phyloP scores from a whole-genome alignment of 2,113 vertebrate genomes.

The Dascyllus trimaculatus region DNA sequence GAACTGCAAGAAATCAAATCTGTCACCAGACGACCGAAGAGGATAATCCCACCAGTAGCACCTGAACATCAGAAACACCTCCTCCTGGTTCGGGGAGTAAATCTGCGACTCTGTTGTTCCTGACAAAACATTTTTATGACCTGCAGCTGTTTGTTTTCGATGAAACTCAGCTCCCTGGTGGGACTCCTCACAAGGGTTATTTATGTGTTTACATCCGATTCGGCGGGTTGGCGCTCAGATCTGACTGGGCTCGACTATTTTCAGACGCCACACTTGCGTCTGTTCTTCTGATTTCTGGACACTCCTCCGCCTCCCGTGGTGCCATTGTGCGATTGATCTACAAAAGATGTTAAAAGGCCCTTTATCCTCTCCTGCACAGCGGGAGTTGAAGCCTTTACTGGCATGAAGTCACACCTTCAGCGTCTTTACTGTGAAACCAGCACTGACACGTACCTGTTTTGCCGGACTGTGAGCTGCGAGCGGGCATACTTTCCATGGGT shows the following conservation, averaged over 20 bases:
- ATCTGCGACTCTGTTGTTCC: neutral
- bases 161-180: conserved; percentile 43
- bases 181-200: neutral
- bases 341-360: conserved; percentile 3
- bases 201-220: conserved; percentile 42
- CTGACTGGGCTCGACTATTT: conserved; percentile 1
- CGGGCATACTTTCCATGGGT: conserved; percentile 72
- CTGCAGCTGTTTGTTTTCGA: conserved; percentile 27
- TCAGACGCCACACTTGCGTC: neutral
- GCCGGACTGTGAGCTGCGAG: conserved; percentile 14
- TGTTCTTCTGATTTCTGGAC: conserved; percentile 3
- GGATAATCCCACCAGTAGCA: neutral
- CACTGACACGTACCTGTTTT: conserved; percentile 52
- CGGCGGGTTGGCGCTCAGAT: conserved; percentile 4
- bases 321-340: conserved; percentile 53
- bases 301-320: conserved; percentile 1
- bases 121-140: conserved; percentile 15
- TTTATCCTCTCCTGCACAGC: neutral
- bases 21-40: neutral
- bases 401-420: conserved; percentile 25
- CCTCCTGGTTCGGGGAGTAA: neutral
- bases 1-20: neutral
- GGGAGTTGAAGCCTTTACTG: neutral
- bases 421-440: conserved; percentile 20
- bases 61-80: neutral